A percentile compares a stretch with the other conserved stretches of the same genome.
Conservation (phyloP, 2,888 invertebrate species). For the Phalera bucephala region DNA sequence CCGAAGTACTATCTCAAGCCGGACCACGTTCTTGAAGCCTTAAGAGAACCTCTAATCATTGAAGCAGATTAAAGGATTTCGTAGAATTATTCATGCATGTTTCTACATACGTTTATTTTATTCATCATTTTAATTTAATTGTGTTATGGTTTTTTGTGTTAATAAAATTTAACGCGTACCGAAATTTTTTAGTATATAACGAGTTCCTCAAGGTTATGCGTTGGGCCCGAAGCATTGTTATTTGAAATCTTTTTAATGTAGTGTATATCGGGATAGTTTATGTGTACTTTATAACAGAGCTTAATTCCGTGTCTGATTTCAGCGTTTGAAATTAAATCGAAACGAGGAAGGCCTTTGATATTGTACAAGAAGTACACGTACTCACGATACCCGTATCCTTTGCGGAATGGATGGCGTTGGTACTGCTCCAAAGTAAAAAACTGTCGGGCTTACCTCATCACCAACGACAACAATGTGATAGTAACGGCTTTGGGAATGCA, state of each 20-base stretch:
- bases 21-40: constrained; percentile 56
- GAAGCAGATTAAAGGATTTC: constrained; percentile 37
- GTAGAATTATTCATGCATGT: too few relatives aligned
- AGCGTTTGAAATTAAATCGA: constrained; percentile 44
- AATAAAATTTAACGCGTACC: too few relatives aligned
- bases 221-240: too few relatives aligned
- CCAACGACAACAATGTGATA: constrained; percentile 43
- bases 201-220: too few relatives aligned
- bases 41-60: constrained; percentile 50
- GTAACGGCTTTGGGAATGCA: constrained; percentile 41
- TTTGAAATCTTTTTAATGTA: too few relatives aligned
- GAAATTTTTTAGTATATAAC: too few relatives aligned
- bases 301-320: constrained; percentile 26
- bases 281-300: too few relatives aligned
- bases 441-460: constrained; percentile 57
- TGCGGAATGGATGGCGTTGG: constrained; percentile 61
- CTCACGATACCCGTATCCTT: constrained; percentile 52
- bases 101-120: too few relatives aligned
- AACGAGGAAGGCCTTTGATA: constrained; percentile 52
- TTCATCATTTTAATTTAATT: too few relatives aligned
- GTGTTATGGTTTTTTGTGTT: too few relatives aligned
- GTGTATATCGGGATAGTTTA: too few relatives aligned
- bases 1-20: constrained; percentile 72
- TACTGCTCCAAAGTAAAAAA: constrained; percentile 62
- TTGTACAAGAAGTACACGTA: constrained; percentile 58